phyloP scores from a whole-genome alignment of 2,888 invertebrate species.

The Lacanobia wlatinum region DNA sequence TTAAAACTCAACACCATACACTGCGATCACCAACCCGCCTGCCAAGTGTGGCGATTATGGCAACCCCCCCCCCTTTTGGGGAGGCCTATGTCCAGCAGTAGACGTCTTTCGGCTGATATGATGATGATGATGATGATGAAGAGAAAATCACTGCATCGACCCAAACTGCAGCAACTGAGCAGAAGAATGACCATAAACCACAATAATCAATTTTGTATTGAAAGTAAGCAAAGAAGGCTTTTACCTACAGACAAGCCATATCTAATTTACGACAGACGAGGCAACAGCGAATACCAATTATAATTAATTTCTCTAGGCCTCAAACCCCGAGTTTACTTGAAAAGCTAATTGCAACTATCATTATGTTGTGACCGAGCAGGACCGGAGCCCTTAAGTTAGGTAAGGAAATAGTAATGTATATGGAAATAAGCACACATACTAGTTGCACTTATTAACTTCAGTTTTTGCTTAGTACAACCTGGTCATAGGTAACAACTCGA shows the following conservation, averaged over 20 bases:
- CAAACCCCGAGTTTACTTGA: conserved; percentile 18
- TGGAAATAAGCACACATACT: conserved; percentile 21
- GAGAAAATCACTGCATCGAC: too few relatives aligned
- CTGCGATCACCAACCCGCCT: too few relatives aligned
- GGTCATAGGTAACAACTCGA: background rate
- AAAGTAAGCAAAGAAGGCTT: background rate
- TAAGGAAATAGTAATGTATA: conserved; percentile 2
- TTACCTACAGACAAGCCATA: conserved; percentile 12
- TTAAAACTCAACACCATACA: too few relatives aligned
- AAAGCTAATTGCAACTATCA: conserved; percentile 41
- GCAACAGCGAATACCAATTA: conserved; percentile 28
- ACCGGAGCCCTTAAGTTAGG: background rate
- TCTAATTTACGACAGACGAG: background rate
- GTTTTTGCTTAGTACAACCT: background rate
- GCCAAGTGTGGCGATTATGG: too few relatives aligned
- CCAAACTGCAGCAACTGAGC: background rate
- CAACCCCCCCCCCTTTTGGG: too few relatives aligned
- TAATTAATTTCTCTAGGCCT: conserved; percentile 32
- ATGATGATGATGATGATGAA: too few relatives aligned
- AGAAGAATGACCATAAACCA: background rate
- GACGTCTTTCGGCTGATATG: too few relatives aligned
- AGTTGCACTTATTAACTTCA: conserved; percentile 3
- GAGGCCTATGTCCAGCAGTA: too few relatives aligned
- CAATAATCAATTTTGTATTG: background rate
- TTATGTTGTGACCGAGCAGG: conserved; percentile 12